Conservation (phyloP, 2,113 vertebrate genomes). For the Speoplatyrhinus poulsoni region DNA sequence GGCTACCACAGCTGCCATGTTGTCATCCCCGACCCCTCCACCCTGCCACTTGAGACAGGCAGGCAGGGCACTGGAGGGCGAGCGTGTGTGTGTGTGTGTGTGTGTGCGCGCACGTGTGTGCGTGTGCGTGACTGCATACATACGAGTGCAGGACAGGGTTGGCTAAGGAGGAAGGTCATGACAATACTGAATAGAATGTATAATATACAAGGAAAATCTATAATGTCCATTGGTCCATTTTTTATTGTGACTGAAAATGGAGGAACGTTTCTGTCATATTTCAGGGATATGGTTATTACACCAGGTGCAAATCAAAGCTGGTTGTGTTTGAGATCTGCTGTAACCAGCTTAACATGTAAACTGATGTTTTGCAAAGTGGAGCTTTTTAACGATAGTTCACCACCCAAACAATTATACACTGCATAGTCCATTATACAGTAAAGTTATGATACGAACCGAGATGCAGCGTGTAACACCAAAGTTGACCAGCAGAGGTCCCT, state of each 20-base stretch:
- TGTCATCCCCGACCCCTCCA: slow-evolving; percentile 60
- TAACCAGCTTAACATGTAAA: no score
- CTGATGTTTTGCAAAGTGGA: no score
- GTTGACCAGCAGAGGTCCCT: slow-evolving; percentile 65
- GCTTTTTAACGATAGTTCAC: no score
- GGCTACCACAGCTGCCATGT: slow-evolving; percentile 64
- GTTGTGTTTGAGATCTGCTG: background rate
- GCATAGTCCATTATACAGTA: no score
- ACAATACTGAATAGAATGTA: slow-evolving; percentile 16
- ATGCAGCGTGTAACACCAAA: slow-evolving; percentile 18
- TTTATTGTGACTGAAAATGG: no score
- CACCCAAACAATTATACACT: no score
- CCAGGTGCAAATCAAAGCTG: background rate
- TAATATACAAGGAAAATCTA: slow-evolving; percentile 10
- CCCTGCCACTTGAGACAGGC: slow-evolving; percentile 57
- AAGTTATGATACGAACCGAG: background rate
- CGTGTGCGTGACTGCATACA: background rate
- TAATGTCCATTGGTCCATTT: background rate
- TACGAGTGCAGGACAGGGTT: background rate
- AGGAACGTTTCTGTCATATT: background rate
- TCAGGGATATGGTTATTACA: background rate
- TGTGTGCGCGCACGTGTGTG: slow-evolving; percentile 9
- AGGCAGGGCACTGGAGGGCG: slow-evolving; percentile 38
- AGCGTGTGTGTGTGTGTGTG: background rate
- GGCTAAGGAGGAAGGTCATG: background rate